Percentiles rank a stretch among this genome's conserved stretches.
Conservation (phyloP, 2,888 invertebrate species). For the Leptogaster cylindrica region DNA sequence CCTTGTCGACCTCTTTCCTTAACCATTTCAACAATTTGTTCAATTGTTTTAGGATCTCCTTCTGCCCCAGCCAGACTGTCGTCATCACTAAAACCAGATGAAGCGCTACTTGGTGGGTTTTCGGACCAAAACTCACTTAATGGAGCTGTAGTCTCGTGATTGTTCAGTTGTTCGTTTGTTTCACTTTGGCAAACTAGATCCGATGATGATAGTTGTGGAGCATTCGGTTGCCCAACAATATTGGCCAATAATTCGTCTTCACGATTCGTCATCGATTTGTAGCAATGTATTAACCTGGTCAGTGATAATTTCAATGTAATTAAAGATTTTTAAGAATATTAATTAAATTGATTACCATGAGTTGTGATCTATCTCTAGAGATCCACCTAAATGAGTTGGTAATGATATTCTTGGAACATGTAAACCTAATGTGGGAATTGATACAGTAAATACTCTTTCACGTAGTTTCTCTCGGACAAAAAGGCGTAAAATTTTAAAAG, state of each 20-base stretch:
- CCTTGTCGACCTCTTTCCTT: constrained; percentile 80
- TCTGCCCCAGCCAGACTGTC: constrained; percentile 80
- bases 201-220: constrained; percentile 47
- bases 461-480: constrained; percentile 95
- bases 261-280: constrained; percentile 85
- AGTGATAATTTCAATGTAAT: not conserved
- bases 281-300: constrained; percentile 69
- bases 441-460: constrained; percentile 94
- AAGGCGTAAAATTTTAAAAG: constrained; percentile 91
- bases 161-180: constrained; percentile 49
- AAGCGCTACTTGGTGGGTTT: constrained; percentile 75
- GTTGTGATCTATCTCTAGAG: constrained; percentile 85
- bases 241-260: constrained; percentile 63
- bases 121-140: constrained; percentile 61
- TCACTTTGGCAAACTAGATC: constrained; percentile 48
- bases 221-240: constrained; percentile 59
- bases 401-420: constrained; percentile 91
- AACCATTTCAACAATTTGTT: constrained; percentile 68
- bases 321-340: not conserved
- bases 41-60: constrained; percentile 73
- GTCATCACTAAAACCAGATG: constrained; percentile 88
- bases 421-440: constrained; percentile 83
- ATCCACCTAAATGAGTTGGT: constrained; percentile 88
- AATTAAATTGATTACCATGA: constrained; percentile 72
- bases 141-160: constrained; percentile 56